Base-by-base conservation (phyloP, 2,888 invertebrate species). In the Hyppa rectilinea region DNA sequence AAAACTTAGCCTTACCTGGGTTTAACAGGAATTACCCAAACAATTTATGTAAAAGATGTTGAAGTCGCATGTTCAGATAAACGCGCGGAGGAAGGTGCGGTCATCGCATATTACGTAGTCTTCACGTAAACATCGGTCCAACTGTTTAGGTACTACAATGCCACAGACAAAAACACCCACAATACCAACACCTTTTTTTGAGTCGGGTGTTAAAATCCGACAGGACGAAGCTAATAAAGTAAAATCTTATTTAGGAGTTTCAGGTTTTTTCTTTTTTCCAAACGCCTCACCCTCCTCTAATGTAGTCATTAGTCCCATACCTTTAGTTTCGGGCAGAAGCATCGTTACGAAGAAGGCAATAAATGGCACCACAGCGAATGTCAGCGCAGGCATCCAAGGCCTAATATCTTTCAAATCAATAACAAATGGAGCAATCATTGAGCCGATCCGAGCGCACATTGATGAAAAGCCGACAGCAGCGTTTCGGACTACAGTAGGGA, bases 401-500 rank as follows among this genome's bases (percentile, higher is more conserved):
- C 92, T 90, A 0, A 96, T 86, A 34, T 90, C 88, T 59, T 90
- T 92, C 86, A 97, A 85, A 26, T 97, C 96, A 23, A 97, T 97
- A 10, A 99, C 96, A 87, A 98, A 98, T 0, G 99, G 98, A 0
- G 99, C 98, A 10, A 97, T 82, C 96, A 99, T 98, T 0, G 98
- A 98, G 0, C 99, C 99, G 34, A 98, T 94, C 79, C 99, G 96
- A 0, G 98, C 98, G 87, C 97, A 97, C 97, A 98, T 98, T 0
- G 98, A 98, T 26, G 98, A 98, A 20, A 97, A 96, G 0, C 99
- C 99, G 65, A 99, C 96, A 0, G 98, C 99, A 53, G 98, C 97
- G 86, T 98, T 99, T 40, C 99, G 96, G 1, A 98, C 97, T 1
- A 98, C 97, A 0, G 99, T 99, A 0, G 99, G 99, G 86, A 98